Evolutionary conservation across 2,888 invertebrate genomes (phyloP).

Genomic region (Microctonus brassicae): DNA sequence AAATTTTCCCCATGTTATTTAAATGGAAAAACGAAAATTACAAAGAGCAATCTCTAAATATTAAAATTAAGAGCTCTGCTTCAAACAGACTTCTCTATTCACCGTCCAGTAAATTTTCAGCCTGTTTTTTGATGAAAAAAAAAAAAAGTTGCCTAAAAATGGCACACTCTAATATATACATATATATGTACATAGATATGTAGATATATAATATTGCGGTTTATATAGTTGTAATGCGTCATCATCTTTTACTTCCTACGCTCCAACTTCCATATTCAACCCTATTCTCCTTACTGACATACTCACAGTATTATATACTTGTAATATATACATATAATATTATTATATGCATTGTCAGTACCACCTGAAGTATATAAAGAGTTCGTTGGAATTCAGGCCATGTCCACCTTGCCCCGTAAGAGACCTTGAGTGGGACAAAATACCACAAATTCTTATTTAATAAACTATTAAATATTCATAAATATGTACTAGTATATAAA

Average conservation of each 20-base stretch:
- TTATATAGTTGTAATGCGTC: constrained; percentile 21
- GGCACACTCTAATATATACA: background rate
- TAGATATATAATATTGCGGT: constrained; percentile 25
- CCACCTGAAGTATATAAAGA: background rate
- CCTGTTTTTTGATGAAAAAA: too few species aligned
- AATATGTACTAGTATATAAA: too few species aligned
- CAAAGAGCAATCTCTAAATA: too few species aligned
- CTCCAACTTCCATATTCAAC: background rate
- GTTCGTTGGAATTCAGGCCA: constrained; percentile 37
- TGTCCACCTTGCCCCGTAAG: constrained; percentile 6
- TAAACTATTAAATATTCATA: constrained; percentile 3
- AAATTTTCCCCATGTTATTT: too few species aligned
- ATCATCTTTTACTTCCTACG: constrained; percentile 34
- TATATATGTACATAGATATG: background rate
- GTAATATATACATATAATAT: background rate
- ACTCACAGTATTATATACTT: background rate
- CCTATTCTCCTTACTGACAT: background rate
- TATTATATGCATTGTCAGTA: too few species aligned
- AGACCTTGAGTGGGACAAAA: constrained; percentile 5
- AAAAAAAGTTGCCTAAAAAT: too few species aligned
- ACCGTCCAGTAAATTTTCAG: too few species aligned
- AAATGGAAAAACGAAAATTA: too few species aligned
- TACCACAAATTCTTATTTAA: constrained; percentile 15
- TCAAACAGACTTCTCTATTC: too few species aligned
- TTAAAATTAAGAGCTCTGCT: too few species aligned